Conservation (phyloP, 2,797 vertebrate genomes). For the Carduelis carduelis region DNA sequence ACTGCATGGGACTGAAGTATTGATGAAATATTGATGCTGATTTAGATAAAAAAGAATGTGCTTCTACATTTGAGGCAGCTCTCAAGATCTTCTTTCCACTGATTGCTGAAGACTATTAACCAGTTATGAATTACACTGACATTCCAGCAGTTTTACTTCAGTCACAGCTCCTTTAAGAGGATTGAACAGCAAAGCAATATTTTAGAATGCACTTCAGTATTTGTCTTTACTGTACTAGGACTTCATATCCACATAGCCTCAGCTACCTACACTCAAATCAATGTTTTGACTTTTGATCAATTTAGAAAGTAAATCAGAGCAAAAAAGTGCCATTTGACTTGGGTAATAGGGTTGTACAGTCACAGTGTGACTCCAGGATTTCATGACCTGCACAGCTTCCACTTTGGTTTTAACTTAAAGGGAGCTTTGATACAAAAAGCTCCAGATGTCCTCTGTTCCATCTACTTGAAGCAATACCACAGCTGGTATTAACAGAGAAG, state of each 20-base stretch:
- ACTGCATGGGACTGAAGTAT: neutral
- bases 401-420: slow-evolving; percentile 6
- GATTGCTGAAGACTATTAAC: neutral
- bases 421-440: neutral
- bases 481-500: neutral
- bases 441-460: neutral
- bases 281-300: slow-evolving; percentile 3
- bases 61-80: neutral
- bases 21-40: neutral
- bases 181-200: neutral
- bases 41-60: neutral
- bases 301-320: neutral
- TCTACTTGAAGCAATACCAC: neutral
- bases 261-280: neutral
- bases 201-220: neutral
- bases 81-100: neutral
- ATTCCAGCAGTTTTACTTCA: neutral
- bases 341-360: neutral
- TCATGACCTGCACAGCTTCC: neutral
- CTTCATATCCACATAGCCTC: neutral
- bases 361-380: neutral
- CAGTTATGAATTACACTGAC: neutral
- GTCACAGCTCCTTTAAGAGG: neutral
- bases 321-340: neutral
- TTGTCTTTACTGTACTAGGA: neutral